phyloP scores from a whole-genome alignment of 2,113 vertebrate species.

The Lichenostomus cassidix region DNA sequence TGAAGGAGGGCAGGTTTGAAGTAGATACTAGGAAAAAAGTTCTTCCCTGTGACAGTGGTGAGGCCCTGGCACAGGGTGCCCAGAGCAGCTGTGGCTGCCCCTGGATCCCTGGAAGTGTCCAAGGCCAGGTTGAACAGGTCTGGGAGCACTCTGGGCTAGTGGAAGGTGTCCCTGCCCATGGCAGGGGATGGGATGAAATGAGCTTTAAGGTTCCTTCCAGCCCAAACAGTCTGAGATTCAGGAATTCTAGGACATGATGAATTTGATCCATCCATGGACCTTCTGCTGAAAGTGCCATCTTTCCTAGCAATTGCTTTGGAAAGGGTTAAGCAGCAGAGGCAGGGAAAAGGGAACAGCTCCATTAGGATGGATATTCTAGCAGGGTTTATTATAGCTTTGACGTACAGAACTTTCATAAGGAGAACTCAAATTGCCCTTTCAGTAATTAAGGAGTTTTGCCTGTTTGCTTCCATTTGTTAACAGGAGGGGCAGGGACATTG shows the following conservation, averaged over 20 bases:
- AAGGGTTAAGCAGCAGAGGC: background rate
- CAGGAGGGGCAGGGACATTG: background rate
- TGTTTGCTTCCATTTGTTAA: background rate
- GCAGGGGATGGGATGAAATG: background rate
- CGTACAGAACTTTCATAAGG: background rate
- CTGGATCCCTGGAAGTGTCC: background rate
- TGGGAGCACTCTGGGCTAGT: fast-evolving
- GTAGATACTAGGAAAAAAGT: background rate
- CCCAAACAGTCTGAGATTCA: background rate
- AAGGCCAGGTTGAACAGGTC: fast-evolving
- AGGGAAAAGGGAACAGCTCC: background rate
- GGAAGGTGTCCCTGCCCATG: background rate
- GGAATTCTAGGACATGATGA: fast-evolving
- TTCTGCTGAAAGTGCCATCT: background rate
- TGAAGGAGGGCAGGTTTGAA: background rate
- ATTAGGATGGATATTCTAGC: background rate
- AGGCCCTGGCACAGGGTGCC: background rate
- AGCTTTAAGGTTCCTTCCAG: background rate
- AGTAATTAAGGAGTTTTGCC: background rate
- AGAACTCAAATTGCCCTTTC: background rate
- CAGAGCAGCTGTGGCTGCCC: background rate
- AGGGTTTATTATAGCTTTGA: background rate
- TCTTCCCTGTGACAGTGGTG: background rate
- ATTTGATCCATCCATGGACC: background rate
- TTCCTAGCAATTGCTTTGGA: background rate